Percentiles rank a stretch among this genome's conserved stretches.
phyloP scores from a whole-genome alignment of 2,113 vertebrate species.

The Nothoprocta pentlandii region DNA sequence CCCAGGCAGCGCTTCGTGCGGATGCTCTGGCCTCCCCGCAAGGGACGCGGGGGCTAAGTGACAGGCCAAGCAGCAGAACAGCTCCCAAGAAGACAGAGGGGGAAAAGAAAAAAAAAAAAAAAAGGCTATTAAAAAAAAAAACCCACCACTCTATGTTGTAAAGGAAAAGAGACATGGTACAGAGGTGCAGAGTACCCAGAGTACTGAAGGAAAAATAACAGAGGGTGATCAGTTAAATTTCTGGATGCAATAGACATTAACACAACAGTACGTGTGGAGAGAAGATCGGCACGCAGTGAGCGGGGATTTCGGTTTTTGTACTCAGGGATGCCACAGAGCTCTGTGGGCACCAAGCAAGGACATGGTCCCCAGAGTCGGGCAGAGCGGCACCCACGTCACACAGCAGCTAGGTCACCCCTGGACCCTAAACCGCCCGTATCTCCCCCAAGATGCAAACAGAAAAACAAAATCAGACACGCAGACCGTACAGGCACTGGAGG shows the following conservation, averaged over 20 bases:
- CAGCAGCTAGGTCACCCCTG: neutral
- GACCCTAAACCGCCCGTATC: neutral
- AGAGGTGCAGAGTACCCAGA: neutral
- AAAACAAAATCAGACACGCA: neutral
- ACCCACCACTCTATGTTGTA: too few relatives aligned
- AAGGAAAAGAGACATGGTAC: neutral
- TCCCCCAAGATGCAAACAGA: neutral
- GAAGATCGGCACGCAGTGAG: neutral
- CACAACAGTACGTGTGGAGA: fast-evolving
- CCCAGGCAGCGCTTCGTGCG: too few relatives aligned
- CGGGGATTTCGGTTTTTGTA: neutral
- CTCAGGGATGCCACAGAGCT: neutral
- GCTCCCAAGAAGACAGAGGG: too few relatives aligned
- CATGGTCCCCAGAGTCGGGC: fast-evolving
- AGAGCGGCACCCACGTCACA: too few relatives aligned
- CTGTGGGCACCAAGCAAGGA: neutral
- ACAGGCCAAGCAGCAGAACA: neutral
- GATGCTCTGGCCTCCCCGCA: neutral
- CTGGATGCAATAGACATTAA: neutral
- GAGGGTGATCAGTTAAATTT: neutral
- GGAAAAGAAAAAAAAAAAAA: too few relatives aligned
- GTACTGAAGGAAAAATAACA: fast-evolving
- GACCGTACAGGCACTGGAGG: too few relatives aligned
- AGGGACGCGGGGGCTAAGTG: neutral
- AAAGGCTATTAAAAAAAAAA: too few relatives aligned